Evolutionary conservation across 2,888 invertebrate genomes (phyloP).

Genomic region (Campopleginae sp.): DNA sequence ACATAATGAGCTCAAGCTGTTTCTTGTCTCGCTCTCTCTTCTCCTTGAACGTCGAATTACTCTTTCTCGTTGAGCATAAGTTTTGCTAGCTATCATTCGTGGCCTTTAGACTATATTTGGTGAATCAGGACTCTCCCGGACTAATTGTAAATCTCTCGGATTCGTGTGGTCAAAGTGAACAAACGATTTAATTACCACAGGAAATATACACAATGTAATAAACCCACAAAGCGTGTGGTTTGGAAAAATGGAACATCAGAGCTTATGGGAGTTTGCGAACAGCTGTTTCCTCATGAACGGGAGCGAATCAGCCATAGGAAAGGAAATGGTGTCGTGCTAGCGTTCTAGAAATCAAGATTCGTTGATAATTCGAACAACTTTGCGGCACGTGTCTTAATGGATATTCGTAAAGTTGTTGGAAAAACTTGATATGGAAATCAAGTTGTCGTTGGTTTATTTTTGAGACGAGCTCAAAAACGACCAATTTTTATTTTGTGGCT

Average conservation of each 20-base stretch:
- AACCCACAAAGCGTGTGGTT: not conserved
- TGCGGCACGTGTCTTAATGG: too few species aligned
- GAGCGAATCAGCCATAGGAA: not conserved
- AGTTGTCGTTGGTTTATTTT: too few species aligned
- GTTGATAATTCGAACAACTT: too few species aligned
- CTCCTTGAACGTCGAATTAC: not conserved
- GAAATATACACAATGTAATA: constrained; percentile 23
- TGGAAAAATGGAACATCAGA: not conserved
- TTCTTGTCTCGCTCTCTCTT: constrained; percentile 12
- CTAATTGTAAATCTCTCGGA: constrained; percentile 50
- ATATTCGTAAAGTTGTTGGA: too few species aligned
- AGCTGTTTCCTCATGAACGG: not conserved
- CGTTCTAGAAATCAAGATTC: not conserved
- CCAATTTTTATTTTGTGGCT: not conserved
- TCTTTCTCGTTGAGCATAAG: constrained; percentile 34
- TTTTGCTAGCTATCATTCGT: constrained; percentile 27
- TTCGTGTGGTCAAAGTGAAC: not conserved
- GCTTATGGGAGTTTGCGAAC: constrained; percentile 15
- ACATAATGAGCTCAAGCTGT: not conserved
- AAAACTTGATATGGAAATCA: too few species aligned
- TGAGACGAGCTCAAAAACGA: not conserved
- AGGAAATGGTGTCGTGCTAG: not conserved
- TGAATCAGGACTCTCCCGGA: constrained; percentile 37
- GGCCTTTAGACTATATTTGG: constrained; percentile 31
- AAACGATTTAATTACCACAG: not conserved